Evolutionary conservation across 23 tunicate species (phyloP), one percentile per base, ranked within the genome.

Genomic region (Clavelina lepadiformis): DNA sequence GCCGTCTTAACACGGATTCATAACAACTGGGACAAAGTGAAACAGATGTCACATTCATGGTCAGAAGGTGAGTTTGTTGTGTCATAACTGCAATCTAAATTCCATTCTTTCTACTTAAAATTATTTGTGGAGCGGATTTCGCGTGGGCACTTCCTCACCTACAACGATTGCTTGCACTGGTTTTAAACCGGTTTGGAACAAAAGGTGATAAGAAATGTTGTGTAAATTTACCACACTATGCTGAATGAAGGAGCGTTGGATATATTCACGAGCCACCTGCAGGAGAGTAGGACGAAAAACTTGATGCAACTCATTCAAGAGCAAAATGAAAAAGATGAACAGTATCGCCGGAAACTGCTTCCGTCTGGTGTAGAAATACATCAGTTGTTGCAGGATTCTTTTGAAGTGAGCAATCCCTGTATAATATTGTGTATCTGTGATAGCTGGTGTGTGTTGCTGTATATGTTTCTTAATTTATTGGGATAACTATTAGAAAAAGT

Each of bases 21-120:
- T 56, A 75, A 81, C 73, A 89, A 89, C 83, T 89, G 89, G 97
- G 75, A 78, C 24, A 78, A 63, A 69, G 89, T 89, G 67, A 79
- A 75, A 54, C 76, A 69, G 33, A 69, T 89, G 69, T 66, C 97
- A 25, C 56, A 47, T 41, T 70, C 85, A 28, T 89, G 97, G 97
- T 81, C 83, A 33, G 89, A 89, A 89, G 97, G 97, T 76, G 59
- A 31, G 68, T n/a, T n/a, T n/a, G n/a, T n/a, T n/a, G n/a, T n/a
- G n/a, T n/a, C n/a, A n/a, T n/a, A n/a, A n/a, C n/a, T n/a, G n/a
- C n/a, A n/a, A n/a, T n/a, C n/a, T n/a, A n/a, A n/a, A n/a, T n/a
- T n/a, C n/a, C n/a, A n/a, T n/a, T n/a, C n/a, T n/a, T n/a, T n/a
- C n/a, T n/a, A n/a, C n/a, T n/a, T n/a, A n/a, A n/a, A n/a, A n/a